phyloP scores from a whole-genome alignment of 2,113 vertebrate genomes.

The Vidua macroura region DNA sequence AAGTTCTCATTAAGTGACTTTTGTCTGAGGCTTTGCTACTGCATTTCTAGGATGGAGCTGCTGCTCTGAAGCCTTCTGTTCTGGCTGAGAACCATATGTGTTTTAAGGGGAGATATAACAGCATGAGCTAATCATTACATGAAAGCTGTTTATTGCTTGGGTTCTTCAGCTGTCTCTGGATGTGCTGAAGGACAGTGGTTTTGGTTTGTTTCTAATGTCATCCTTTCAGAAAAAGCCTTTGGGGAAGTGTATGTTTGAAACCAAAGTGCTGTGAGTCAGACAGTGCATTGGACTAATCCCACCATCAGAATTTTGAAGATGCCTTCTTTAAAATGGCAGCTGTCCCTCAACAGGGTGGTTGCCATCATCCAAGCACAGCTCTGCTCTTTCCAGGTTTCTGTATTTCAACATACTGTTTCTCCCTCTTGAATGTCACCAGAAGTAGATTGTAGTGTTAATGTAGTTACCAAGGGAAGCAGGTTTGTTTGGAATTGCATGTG shows the following conservation, averaged over 20 bases:
- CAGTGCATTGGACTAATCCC: background rate
- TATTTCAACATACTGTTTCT: background rate
- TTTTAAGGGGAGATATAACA: background rate
- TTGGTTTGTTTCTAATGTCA: background rate
- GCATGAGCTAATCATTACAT: slow-evolving; percentile 1
- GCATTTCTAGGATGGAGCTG: background rate
- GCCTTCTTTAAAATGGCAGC: background rate
- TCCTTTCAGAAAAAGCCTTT: background rate
- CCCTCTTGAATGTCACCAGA: background rate
- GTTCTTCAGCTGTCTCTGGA: background rate
- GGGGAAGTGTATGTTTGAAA: background rate
- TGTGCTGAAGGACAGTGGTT: background rate
- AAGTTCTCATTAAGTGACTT: slow-evolving; percentile 49
- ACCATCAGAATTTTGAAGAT: background rate
- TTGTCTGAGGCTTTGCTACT: background rate
- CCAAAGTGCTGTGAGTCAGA: background rate
- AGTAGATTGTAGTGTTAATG: background rate
- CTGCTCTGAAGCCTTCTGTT: slow-evolving; percentile 24
- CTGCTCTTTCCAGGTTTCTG: background rate
- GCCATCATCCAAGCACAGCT: background rate
- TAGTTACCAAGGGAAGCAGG: background rate
- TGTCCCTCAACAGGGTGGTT: background rate
- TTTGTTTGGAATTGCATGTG: background rate
- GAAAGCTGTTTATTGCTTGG: slow-evolving; percentile 2
- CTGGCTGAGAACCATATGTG: slow-evolving; percentile 34